phyloP scores from a whole-genome alignment of 2,797 vertebrate genomes.

The Uromys caudimaculatus region DNA sequence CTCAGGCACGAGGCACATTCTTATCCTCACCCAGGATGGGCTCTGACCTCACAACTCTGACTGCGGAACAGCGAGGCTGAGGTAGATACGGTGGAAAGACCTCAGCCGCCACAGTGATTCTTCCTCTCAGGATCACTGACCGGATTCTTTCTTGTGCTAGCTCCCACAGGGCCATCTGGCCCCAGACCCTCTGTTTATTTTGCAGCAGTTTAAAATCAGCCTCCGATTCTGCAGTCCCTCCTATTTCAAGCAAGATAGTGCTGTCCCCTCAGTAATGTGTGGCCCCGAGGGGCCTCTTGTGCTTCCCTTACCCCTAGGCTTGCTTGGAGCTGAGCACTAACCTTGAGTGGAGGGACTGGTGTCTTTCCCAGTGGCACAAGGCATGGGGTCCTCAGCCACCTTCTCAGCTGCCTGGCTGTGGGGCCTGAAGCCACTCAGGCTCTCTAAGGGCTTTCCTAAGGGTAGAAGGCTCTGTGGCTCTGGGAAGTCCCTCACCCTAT shows the following conservation, averaged over 20 bases:
- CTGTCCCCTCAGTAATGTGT: not conserved
- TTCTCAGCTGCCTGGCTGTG: not conserved
- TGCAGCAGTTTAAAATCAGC: constrained; percentile 70
- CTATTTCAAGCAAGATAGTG: not conserved
- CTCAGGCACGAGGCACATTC: not conserved
- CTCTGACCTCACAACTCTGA: not conserved
- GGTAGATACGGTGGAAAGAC: not conserved
- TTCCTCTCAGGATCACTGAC: not conserved
- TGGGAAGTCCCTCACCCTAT: not conserved
- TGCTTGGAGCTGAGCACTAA: not conserved
- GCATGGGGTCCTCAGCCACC: not conserved
- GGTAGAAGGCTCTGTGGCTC: not conserved
- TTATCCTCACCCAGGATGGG: not conserved
- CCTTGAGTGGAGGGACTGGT: not conserved
- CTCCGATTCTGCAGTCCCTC: constrained; percentile 12
- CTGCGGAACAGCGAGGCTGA: not conserved
- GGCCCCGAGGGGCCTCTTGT: not conserved
- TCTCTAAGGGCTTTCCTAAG: not conserved
- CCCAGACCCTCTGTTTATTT: constrained; percentile 54
- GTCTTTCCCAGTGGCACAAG: not conserved
- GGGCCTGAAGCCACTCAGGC: not conserved
- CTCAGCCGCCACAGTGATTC: not conserved
- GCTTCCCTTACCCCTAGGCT: not conserved
- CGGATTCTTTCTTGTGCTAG: not conserved
- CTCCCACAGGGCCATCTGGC: not conserved